phyloP scores from a whole-genome alignment of 2,888 invertebrate genomes.

The Acrobasis repandana region DNA sequence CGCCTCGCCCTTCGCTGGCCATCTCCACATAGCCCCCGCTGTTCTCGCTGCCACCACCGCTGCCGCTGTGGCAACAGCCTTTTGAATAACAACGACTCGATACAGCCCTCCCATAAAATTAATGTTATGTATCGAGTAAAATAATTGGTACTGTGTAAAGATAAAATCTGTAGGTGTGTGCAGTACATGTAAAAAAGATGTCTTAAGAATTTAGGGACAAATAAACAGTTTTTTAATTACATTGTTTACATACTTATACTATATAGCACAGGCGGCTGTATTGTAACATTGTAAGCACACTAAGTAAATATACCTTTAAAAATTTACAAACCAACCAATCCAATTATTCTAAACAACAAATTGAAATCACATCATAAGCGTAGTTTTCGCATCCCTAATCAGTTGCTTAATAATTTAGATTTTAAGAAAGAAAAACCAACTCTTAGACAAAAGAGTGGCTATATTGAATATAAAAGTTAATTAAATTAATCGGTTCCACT shows the following conservation, averaged over 20 bases:
- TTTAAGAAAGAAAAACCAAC: too few relatives aligned
- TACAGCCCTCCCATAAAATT: not conserved
- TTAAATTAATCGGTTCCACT: not conserved
- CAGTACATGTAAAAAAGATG: not conserved
- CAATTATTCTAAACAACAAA: not conserved
- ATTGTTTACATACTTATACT: too few relatives aligned
- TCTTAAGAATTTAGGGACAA: not conserved
- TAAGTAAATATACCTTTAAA: not conserved
- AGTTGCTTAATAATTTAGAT: too few relatives aligned
- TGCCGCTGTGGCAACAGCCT: slow-evolving; percentile 66
- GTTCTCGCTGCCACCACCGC: slow-evolving; percentile 58
- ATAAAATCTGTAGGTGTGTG: not conserved
- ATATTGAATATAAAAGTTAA: not conserved
- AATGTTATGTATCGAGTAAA: not conserved
- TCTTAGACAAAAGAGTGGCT: too few relatives aligned
- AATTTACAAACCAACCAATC: not conserved
- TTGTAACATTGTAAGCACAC: not conserved
- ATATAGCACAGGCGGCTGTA: not conserved
- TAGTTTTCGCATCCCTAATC: not conserved
- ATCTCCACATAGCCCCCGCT: slow-evolving; percentile 73
- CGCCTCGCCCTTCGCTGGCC: slow-evolving; percentile 63
- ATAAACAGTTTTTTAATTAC: not conserved
- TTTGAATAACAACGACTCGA: slow-evolving; percentile 46
- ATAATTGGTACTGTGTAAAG: not conserved
- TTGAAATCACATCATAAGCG: not conserved